Conservation (phyloP, 1,140 invertebrate genomes). For the Gryon sp. region DNA sequence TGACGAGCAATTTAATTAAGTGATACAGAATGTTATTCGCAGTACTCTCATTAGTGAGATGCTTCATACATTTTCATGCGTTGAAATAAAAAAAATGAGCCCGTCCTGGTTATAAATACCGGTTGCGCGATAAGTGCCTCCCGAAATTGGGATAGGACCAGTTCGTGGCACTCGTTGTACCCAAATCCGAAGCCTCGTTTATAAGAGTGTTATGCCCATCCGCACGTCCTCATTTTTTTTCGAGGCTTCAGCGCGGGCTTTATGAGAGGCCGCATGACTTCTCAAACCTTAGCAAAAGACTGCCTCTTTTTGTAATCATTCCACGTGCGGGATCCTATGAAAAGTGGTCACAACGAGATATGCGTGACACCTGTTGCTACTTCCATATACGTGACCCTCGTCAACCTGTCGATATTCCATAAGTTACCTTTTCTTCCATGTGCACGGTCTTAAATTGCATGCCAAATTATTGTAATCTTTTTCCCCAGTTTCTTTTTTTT, state of each 20-base stretch:
- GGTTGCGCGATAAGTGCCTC: constrained; percentile 39
- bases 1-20: constrained; percentile 23
- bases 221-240: constrained; percentile 73
- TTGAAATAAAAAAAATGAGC: constrained; percentile 25
- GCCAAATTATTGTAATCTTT: constrained; percentile 12
- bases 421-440: constrained; percentile 9
- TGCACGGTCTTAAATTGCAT: background rate
- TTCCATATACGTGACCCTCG: constrained; percentile 50
- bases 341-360: constrained; percentile 37
- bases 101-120: constrained; percentile 49
- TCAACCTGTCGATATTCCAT: constrained; percentile 45
- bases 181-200: constrained; percentile 55
- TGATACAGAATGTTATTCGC: constrained; percentile 22
- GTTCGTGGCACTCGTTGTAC: constrained; percentile 40
- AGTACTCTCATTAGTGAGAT: constrained; percentile 30
- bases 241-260: constrained; percentile 58
- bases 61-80: constrained; percentile 38
- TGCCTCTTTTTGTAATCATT: constrained; percentile 56
- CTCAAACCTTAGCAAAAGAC: constrained; percentile 59
- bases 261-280: constrained; percentile 67
- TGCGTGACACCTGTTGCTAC: constrained; percentile 47
- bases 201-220: constrained; percentile 39
- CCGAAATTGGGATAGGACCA: constrained; percentile 56
- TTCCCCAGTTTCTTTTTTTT: no score
- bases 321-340: constrained; percentile 51